Conservation (phyloP, 2,888 invertebrate genomes). For the Cosmia pyralina region DNA sequence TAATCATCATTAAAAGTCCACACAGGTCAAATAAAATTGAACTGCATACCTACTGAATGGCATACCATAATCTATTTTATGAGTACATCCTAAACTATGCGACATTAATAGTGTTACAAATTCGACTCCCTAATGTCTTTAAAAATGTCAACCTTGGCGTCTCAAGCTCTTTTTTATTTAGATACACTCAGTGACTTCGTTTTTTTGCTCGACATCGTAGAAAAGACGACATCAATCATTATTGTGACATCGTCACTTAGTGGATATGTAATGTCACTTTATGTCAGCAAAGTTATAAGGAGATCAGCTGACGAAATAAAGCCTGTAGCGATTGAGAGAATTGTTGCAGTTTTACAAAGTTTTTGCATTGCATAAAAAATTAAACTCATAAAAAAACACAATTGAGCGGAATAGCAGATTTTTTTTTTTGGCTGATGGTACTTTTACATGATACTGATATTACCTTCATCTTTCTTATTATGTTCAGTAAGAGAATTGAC, state of each 20-base stretch:
- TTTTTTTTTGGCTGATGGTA: neutral
- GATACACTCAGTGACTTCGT: slow-evolving; percentile 42
- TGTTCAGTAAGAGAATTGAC: no score
- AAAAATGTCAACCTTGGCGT: slow-evolving; percentile 18
- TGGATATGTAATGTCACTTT: slow-evolving; percentile 51
- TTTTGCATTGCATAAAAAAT: neutral
- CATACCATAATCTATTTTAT: neutral
- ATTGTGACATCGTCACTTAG: slow-evolving; percentile 54
- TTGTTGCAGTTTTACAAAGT: neutral
- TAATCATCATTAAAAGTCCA: no score
- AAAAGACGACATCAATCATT: slow-evolving; percentile 54
- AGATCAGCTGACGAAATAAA: slow-evolving; percentile 18
- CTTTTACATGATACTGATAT: neutral
- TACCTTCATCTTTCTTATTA: neutral
- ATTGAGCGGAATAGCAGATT: neutral
- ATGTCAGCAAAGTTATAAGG: slow-evolving; percentile 39
- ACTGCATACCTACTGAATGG: neutral
- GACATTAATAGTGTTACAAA: slow-evolving; percentile 9
- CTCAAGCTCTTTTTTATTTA: slow-evolving; percentile 45
- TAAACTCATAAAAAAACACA: neutral
- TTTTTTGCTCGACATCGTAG: slow-evolving; percentile 33
- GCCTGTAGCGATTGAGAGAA: neutral
- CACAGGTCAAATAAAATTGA: neutral
- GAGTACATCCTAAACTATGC: neutral
- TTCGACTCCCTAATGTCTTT: slow-evolving; percentile 6